Evolutionary conservation across 2,113 vertebrate species (phyloP).

Genomic region (Corapipo altera): DNA sequence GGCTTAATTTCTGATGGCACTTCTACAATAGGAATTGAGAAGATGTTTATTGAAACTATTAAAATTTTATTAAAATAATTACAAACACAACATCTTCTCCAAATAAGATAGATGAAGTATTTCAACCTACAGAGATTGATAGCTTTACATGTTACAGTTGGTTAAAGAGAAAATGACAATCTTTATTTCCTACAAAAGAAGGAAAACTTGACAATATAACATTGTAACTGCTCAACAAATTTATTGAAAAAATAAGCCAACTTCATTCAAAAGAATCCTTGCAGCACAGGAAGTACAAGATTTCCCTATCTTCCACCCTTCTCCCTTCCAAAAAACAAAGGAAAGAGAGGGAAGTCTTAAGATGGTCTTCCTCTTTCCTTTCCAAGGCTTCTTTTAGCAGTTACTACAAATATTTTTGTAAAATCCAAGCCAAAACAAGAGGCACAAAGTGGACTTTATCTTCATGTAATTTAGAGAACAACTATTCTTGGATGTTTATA

Average conservation of each 20-base stretch:
- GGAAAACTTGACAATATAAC: background rate
- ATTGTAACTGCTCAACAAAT: background rate
- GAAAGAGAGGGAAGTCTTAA: background rate
- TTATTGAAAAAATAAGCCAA: background rate
- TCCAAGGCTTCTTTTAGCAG: background rate
- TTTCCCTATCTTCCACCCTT: background rate
- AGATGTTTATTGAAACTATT: background rate
- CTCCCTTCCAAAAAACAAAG: background rate
- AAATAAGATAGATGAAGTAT: background rate
- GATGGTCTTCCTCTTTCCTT: background rate
- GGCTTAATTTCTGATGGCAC: background rate
- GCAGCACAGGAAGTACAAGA: background rate
- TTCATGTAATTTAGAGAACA: background rate
- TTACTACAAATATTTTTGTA: background rate
- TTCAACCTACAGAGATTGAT: background rate
- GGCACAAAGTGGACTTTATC: background rate
- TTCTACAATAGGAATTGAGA: background rate
- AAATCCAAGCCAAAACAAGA: background rate
- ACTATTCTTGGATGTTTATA: background rate
- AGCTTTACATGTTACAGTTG: background rate
- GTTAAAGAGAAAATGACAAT: background rate
- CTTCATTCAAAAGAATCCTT: background rate
- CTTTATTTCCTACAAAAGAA: background rate
- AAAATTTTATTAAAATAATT: background rate
- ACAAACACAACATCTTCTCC: background rate